phyloP scores from a whole-genome alignment of 2,797 vertebrate genomes.

The Malacoctenus gilli region DNA sequence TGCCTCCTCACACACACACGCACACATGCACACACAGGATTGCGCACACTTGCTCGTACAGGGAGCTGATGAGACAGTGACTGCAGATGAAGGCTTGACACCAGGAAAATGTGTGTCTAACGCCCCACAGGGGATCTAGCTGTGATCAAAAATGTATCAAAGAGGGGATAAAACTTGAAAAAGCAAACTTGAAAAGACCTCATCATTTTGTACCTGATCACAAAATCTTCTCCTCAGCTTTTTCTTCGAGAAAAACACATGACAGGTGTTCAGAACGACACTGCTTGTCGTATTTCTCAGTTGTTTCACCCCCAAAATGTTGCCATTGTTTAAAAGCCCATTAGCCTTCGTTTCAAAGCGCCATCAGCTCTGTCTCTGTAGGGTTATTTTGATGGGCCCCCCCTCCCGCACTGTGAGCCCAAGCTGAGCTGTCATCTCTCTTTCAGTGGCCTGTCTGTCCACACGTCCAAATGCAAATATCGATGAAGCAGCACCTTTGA shows the following conservation, averaged over 20 bases:
- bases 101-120: conserved; percentile 64
- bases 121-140: conserved; percentile 52
- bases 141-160: conserved; percentile 81
- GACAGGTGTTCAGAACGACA: conserved; percentile 26
- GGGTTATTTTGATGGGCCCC: conserved; percentile 45
- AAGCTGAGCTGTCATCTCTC: conserved; percentile 54
- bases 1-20: conserved; percentile 1
- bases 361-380: conserved; percentile 47
- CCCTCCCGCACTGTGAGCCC: conserved; percentile 35
- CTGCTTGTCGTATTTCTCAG: conserved; percentile 21
- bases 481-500: conserved; percentile 22
- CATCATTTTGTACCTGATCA: conserved; percentile 64
- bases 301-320: conserved; percentile 20
- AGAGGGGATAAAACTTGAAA: conserved; percentile 74
- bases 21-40: neutral
- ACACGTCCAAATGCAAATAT: conserved; percentile 33
- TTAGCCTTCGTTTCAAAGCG: conserved; percentile 57
- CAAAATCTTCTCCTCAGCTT: conserved; percentile 30
- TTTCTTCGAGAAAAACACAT: conserved; percentile 11
- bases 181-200: conserved; percentile 65
- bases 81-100: conserved; percentile 68
- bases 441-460: conserved; percentile 36
- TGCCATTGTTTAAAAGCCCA: conserved; percentile 52
- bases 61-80: conserved; percentile 45
- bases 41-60: conserved; percentile 17